phyloP scores from a whole-genome alignment of 1,140 invertebrate genomes.

The Ceratoteleas bidentatus region DNA sequence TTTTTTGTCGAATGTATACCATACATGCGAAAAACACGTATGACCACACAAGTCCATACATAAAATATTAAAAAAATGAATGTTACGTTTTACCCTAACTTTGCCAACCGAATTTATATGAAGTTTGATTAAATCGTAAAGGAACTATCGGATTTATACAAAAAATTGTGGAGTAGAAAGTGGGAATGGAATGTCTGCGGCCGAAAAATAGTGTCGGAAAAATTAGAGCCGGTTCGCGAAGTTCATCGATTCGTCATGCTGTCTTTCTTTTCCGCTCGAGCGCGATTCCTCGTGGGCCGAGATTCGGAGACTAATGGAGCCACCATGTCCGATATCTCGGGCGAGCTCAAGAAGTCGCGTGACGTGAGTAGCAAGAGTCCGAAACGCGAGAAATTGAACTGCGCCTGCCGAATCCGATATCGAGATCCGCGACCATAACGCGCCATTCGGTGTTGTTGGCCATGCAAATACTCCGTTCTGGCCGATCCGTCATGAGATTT shows the following conservation, averaged over 20 bases:
- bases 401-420: not conserved
- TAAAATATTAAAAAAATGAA: too few relatives aligned
- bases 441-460: too few relatives aligned
- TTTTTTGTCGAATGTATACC: too few relatives aligned
- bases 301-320: slow-evolving; percentile 46
- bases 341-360: slow-evolving; percentile 31
- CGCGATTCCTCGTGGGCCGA: slow-evolving; percentile 21
- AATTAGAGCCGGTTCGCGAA: slow-evolving; percentile 41
- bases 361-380: slow-evolving; percentile 35
- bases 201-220: not conserved
- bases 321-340: slow-evolving; percentile 40
- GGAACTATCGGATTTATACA: too few relatives aligned
- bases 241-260: slow-evolving; percentile 57
- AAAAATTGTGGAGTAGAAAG: not conserved
- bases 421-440: not conserved
- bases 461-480: too few relatives aligned
- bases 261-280: slow-evolving; percentile 43
- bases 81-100: too few relatives aligned
- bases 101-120: too few relatives aligned
- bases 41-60: too few relatives aligned
- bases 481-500: too few relatives aligned
- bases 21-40: too few relatives aligned
- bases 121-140: too few relatives aligned
- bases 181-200: slow-evolving; percentile 18
- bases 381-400: not conserved